These are phyloP conservation scores for Meiosimyza platycephala DNA, from an alignment of 2,888 invertebrate genomes.

Conservation along the genomic window DNA sequence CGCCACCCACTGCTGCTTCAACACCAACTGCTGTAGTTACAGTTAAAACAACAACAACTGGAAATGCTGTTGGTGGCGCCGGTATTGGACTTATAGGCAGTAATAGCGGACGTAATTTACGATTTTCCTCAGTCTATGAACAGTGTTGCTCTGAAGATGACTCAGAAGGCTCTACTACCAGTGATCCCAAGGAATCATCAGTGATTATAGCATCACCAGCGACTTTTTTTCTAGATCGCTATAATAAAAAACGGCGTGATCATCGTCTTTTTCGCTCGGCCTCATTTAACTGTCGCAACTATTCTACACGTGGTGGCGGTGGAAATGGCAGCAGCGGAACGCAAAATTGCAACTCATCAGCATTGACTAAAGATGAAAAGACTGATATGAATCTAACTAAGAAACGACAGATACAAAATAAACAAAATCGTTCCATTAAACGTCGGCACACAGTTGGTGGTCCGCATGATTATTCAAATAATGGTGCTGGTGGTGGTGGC, in stretches of 20 bases:
- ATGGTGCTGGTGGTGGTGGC: conserved; percentile 42
- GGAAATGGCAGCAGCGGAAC: conserved; percentile 52
- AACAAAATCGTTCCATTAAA: conserved; percentile 76
- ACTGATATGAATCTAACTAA: conserved; percentile 84
- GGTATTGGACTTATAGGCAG: conserved; percentile 16
- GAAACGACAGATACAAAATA: conserved; percentile 72
- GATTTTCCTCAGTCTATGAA: conserved; percentile 61
- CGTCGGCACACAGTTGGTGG: conserved; percentile 93
- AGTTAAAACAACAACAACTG: conserved; percentile 43
- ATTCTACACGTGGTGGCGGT: conserved; percentile 65
- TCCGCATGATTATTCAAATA: conserved; percentile 78
- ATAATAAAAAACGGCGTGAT: conserved; percentile 65
- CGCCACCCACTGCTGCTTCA: conserved; percentile 55
- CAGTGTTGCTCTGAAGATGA: conserved; percentile 61
- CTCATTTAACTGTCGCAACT: conserved; percentile 67
- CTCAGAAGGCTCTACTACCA: conserved; percentile 65
- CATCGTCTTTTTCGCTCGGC: conserved; percentile 66
- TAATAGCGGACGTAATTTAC: conserved; percentile 49
- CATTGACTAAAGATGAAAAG: conserved; percentile 78
- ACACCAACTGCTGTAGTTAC: conserved; percentile 52
- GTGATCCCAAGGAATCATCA: conserved; percentile 66
- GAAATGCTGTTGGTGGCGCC: conserved; percentile 19
- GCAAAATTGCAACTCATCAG: conserved; percentile 54
- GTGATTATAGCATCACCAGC: conserved; percentile 62
- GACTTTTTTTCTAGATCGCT: conserved; percentile 64